Conservation (phyloP, 2,113 vertebrate genomes). For the Notechis scutatus region DNA sequence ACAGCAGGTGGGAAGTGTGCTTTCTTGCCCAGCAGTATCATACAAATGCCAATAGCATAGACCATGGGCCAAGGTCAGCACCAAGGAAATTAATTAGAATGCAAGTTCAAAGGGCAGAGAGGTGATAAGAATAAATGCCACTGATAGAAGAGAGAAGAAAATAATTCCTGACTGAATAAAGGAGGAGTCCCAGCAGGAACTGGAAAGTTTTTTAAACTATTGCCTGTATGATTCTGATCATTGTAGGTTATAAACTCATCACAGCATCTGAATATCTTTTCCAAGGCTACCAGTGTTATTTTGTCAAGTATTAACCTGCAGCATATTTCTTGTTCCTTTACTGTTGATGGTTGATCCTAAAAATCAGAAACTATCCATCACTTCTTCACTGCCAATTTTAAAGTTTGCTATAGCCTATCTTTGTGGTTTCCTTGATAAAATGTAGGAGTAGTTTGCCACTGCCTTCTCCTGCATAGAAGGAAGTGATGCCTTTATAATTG, state of each 20-base stretch:
- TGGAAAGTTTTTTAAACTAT: not conserved
- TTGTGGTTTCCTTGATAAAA: not conserved
- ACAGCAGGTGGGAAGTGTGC: not conserved
- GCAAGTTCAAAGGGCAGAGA: conserved; percentile 40
- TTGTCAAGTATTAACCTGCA: not conserved
- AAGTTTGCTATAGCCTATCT: not conserved
- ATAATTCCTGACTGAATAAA: conserved; percentile 45
- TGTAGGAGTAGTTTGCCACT: not conserved
- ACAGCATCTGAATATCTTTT: not conserved
- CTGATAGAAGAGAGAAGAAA: conserved; percentile 45
- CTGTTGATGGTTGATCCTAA: not conserved
- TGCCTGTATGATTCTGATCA: not conserved
- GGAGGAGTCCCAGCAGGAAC: not conserved
- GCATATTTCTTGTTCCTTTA: not conserved
- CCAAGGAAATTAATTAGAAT: conserved; percentile 41
- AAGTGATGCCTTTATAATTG: not conserved
- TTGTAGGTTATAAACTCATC: not conserved
- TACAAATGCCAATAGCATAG: not conserved
- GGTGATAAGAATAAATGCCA: conserved; percentile 42
- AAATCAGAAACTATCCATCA: not conserved
- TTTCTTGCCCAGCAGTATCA: not conserved
- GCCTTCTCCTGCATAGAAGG: not conserved
- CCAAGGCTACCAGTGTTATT: not conserved
- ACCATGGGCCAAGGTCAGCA: not conserved
- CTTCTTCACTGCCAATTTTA: not conserved